These are phyloP conservation scores for Nephila pilipes DNA, from an alignment of 1,140 invertebrate species.

Conservation along the genomic window DNA sequence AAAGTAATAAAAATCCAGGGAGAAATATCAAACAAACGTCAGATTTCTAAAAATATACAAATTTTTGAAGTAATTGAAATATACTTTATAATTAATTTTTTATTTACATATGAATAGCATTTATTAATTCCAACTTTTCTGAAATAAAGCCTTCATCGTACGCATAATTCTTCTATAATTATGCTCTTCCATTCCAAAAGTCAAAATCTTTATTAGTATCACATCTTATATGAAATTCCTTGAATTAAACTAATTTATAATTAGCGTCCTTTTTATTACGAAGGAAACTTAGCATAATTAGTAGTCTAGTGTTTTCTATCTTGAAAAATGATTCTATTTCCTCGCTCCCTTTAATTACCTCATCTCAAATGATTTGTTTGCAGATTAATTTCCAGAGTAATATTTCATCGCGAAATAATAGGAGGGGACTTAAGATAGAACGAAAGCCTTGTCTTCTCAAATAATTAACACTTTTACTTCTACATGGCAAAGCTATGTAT, in stretches of 20 bases:
- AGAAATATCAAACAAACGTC: too few relatives aligned
- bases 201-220: background rate
- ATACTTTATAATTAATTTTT: too few relatives aligned
- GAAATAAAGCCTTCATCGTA: too few relatives aligned
- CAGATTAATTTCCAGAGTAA: conserved; percentile 19
- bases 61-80: too few relatives aligned
- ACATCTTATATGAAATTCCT: background rate
- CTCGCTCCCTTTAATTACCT: conserved; percentile 36
- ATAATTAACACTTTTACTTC: conserved; percentile 25
- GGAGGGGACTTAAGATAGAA: background rate
- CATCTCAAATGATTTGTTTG: conserved; percentile 66
- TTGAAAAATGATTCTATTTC: conserved; percentile 60
- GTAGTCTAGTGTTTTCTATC: background rate
- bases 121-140: too few relatives aligned
- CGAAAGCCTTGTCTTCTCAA: background rate
- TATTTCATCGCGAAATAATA: background rate
- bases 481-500: background rate
- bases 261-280: background rate
- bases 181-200: background rate
- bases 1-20: too few relatives aligned
- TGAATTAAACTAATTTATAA: conserved; percentile 22
- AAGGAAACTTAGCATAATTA: conserved; percentile 26
- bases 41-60: too few relatives aligned
- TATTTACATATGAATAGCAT: too few relatives aligned
- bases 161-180: too few relatives aligned